Conservation (phyloP, 2,113 vertebrate genomes). For the Oreotrochilus melanogaster region DNA sequence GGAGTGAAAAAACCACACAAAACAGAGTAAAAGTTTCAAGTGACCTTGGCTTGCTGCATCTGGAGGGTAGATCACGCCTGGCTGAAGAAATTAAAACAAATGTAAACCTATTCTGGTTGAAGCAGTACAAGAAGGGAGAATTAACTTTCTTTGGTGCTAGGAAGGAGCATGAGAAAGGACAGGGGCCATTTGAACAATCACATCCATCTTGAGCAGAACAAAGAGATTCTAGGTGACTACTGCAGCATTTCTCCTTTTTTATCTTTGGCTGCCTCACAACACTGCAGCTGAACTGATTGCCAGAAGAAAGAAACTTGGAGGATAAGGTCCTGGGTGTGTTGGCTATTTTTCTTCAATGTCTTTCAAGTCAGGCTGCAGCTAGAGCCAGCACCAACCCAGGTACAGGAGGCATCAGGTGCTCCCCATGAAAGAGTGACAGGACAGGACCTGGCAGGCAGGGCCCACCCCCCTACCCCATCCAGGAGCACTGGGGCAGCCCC, state of each 20-base stretch:
- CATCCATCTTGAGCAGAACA: neutral
- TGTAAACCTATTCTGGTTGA: neutral
- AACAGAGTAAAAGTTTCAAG: neutral
- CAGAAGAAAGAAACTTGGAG: neutral
- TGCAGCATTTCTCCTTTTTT: neutral
- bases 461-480: accelerated
- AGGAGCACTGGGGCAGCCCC: accelerated
- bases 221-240: neutral
- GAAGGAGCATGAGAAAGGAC: neutral
- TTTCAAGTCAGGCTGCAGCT: neutral
- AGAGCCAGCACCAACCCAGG: neutral
- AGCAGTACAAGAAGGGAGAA: neutral
- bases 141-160: neutral
- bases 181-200: accelerated
- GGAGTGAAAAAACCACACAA: neutral
- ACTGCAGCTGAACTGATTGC: neutral
- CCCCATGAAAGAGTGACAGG: neutral
- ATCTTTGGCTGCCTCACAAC: neutral
- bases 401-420: accelerated
- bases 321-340: neutral
- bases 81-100: neutral
- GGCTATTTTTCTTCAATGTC: neutral
- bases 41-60: neutral
- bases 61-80: neutral
- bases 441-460: neutral